Conservation (phyloP, 2,888 invertebrate species). For the Apotomis turbidana region DNA sequence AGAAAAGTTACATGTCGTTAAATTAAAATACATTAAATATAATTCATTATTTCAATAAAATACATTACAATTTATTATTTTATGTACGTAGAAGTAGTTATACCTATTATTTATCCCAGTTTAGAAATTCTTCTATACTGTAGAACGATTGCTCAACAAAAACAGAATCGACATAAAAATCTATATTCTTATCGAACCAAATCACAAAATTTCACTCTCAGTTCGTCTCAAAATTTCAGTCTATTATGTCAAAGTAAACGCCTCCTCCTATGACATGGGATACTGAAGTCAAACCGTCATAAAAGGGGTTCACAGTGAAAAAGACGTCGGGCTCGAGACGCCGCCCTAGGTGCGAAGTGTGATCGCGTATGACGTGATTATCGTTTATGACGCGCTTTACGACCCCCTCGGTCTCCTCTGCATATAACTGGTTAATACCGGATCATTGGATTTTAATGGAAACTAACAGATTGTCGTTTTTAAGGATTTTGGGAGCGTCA, state of each 20-base stretch:
- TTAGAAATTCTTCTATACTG: no score
- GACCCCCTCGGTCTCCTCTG: conserved; percentile 38
- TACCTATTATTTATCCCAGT: no score
- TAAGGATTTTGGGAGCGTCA: neutral
- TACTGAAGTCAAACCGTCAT: conserved; percentile 50
- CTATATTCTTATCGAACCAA: no score
- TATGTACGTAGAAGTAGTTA: no score
- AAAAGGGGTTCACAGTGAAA: conserved; percentile 70
- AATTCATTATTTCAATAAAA: no score
- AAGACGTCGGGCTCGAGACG: conserved; percentile 71
- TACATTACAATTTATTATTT: no score
- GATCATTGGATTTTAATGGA: conserved; percentile 28
- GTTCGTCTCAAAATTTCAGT: no score
- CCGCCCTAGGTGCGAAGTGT: conserved; percentile 71
- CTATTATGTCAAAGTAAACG: neutral
- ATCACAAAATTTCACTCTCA: no score
- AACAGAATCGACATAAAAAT: no score
- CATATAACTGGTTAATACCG: conserved; percentile 34
- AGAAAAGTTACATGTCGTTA: no score
- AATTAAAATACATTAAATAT: no score
- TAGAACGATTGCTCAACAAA: no score
- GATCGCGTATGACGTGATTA: conserved; percentile 64
- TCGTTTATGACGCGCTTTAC: conserved; percentile 69
- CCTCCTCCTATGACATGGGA: conserved; percentile 50
- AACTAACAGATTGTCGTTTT: conserved; percentile 21